Percentiles rank a stretch among this genome's conserved stretches.
Evolutionary conservation across 2,797 vertebrate genomes (phyloP).

Genomic region (Hemibagrus guttatus): DNA sequence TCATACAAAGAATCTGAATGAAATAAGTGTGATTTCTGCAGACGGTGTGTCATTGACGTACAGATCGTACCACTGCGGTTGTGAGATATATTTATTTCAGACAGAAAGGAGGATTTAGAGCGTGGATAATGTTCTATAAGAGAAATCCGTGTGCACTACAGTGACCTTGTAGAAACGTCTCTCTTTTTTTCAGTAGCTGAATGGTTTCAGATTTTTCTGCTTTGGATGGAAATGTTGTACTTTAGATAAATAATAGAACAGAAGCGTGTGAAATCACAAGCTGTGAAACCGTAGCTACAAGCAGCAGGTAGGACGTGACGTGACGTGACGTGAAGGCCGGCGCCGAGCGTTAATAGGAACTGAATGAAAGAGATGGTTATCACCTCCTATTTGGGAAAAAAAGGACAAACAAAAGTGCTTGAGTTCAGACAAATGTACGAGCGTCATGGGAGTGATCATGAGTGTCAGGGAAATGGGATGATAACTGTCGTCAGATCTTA

Average conservation of each 20-base stretch:
- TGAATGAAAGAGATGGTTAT: conserved; percentile 59
- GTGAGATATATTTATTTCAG: not conserved
- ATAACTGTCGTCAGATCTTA: conserved; percentile 75
- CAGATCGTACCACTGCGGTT: not conserved
- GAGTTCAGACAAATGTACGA: conserved; percentile 71
- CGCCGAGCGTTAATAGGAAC: conserved; percentile 6
- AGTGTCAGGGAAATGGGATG: conserved; percentile 75
- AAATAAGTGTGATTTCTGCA: too few relatives aligned
- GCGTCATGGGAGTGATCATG: conserved; percentile 78
- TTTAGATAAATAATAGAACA: not conserved
- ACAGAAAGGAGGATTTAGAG: not conserved
- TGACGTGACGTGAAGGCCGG: not conserved
- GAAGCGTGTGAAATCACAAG: not conserved
- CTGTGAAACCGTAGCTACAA: not conserved
- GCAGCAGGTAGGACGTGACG: not conserved
- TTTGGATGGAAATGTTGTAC: not conserved
- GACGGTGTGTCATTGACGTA: not conserved
- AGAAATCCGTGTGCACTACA: not conserved
- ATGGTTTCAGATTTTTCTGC: not conserved
- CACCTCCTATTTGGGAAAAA: conserved; percentile 69
- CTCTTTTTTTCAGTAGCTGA: not conserved
- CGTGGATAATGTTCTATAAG: not conserved
- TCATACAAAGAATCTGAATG: too few relatives aligned
- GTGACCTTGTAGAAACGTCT: not conserved
- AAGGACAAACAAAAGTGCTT: conserved; percentile 68